Conservation (phyloP, 2,113 vertebrate species). For the Thymallus thymallus region DNA sequence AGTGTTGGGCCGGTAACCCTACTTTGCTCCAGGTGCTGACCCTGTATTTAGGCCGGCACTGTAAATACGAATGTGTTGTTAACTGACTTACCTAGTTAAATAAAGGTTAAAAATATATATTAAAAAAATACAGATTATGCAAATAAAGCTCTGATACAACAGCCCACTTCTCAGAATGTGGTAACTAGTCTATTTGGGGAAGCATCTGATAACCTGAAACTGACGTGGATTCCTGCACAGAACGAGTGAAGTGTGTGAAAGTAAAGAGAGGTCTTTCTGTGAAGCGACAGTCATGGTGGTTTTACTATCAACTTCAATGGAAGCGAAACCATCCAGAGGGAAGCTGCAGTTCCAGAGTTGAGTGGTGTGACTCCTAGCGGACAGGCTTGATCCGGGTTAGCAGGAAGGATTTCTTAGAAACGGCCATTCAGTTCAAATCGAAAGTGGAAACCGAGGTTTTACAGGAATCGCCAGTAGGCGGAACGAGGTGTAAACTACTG, state of each 20-base stretch:
- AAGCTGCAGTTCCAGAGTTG: background rate
- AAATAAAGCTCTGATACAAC: no score
- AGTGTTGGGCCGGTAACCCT: no score
- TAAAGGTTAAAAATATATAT: no score
- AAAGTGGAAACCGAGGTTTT: constrained; percentile 29
- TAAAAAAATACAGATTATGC: no score
- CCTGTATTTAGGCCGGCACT: no score
- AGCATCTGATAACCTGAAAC: background rate
- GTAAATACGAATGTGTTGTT: no score
- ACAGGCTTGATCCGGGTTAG: background rate
- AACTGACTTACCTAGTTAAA: no score
- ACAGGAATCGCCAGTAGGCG: constrained; percentile 9
- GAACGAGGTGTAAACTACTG: no score
- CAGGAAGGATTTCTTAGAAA: background rate
- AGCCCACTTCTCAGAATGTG: background rate
- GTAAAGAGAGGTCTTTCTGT: background rate
- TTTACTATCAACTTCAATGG: background rate
- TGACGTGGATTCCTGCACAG: background rate
- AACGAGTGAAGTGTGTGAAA: background rate
- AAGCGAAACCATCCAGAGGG: background rate
- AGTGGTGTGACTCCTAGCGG: no score
- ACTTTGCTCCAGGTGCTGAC: no score
- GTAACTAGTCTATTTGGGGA: background rate
- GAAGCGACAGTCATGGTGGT: background rate
- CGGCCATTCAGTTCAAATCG: background rate